Evolutionary conservation across 1,140 invertebrate genomes (phyloP), one percentile per base, ranked within the genome.

Genomic region (Stratiolaelaps scimitus): DNA sequence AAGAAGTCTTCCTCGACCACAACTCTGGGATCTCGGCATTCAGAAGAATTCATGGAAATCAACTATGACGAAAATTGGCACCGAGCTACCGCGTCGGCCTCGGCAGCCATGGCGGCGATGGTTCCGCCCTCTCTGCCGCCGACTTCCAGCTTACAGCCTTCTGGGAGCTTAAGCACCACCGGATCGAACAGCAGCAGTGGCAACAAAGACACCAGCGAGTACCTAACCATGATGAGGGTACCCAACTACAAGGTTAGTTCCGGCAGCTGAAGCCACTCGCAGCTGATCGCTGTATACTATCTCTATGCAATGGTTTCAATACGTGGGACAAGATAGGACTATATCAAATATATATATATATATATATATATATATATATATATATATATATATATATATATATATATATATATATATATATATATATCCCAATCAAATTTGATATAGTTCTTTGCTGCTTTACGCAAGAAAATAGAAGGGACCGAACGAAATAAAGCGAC

Each of bases 1-100:
- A 76, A 75, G 19, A 81, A 81, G 72, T 84, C 78, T 44, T 82
- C 74, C 20, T 82, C 81, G 67, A 81, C 82, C 1, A 82, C 82
- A 20, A 68, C 83, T 7, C 73, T 71, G 2, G 67, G 66, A 28
- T 71, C 69, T 7, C 64, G 64, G 1, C 65, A 68, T 56, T n/a
- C 17, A 15, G 70, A 69, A 45, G 72, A 73, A 34, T 48, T 73
- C 7, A 72, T 73, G 71, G 71, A 71, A 66, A 68, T 73, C 19
- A 71, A 72, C 34, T 72, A 70, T 64, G 70, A 71, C 28, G 68
- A 69, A 67, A 69, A 69, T 28, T 66, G 53, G 53, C 53, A 60
- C 10, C 53, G 53, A 34, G 23, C 53, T 4, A 60, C 53, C 15
- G 53, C 53, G 15, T 26, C 53, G 1, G 53, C 53, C 53, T 26